Conservation (phyloP, 2,797 vertebrate species). For the Leptodactylus fallax region DNA sequence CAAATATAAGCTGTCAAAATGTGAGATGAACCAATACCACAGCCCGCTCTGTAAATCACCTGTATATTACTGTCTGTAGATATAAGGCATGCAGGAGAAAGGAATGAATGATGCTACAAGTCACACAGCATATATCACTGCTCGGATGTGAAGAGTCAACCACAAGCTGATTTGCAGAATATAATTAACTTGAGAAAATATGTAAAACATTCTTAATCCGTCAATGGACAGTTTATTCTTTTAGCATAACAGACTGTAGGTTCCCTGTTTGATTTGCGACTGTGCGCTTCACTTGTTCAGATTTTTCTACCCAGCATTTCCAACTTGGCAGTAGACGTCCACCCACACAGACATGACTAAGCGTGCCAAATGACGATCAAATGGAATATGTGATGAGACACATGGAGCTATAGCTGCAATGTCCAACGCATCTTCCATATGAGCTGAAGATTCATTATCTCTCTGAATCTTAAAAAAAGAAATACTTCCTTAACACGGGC, state of each 20-base stretch:
- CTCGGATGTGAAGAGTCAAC: not conserved
- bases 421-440: constrained; percentile 57
- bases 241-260: constrained; percentile 52
- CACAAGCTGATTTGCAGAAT: not conserved
- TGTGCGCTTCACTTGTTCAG: constrained; percentile 57
- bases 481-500: constrained; percentile 7
- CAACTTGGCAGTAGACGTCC: constrained; percentile 58
- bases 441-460: constrained; percentile 54
- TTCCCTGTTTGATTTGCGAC: constrained; percentile 55
- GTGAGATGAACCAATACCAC: too few species aligned
- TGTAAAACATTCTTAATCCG: constrained; percentile 32
- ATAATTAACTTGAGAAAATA: constrained; percentile 39
- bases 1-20: too few species aligned
- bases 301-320: constrained; percentile 55
- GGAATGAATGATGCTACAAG: not conserved
- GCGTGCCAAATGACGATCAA: constrained; percentile 60
- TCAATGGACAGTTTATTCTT: constrained; percentile 49
- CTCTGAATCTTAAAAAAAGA: constrained; percentile 31
- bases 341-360: constrained; percentile 60
- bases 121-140: not conserved
- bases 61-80: not conserved
- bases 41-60: not conserved
- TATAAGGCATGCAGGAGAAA: not conserved
- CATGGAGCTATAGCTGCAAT: constrained; percentile 53
- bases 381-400: constrained; percentile 63